Percentiles rank a stretch among this genome's conserved stretches.
Conservation (phyloP, 2,888 invertebrate species). For the Amblyteles armatorius region DNA sequence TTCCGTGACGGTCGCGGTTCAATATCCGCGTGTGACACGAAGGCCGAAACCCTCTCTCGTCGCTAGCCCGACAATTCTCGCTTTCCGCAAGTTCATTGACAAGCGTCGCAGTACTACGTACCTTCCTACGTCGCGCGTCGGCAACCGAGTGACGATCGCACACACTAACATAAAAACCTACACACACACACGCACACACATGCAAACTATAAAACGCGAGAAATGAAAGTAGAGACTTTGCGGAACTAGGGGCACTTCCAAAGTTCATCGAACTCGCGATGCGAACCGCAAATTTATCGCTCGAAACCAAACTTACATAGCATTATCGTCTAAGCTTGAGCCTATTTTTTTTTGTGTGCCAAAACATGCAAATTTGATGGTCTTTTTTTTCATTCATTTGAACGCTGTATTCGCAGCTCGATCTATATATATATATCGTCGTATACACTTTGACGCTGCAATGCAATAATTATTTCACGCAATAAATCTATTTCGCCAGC, state of each 20-base stretch:
- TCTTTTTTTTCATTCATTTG: neutral
- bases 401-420: slow-evolving; percentile 8
- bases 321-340: slow-evolving; percentile 54
- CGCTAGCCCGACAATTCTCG: slow-evolving; percentile 14
- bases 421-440: neutral
- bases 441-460: slow-evolving; percentile 13
- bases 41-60: slow-evolving; percentile 39
- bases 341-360: neutral
- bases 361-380: slow-evolving; percentile 5
- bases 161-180: neutral
- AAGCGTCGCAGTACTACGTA: slow-evolving; percentile 26
- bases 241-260: slow-evolving; percentile 9
- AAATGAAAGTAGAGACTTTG: slow-evolving; percentile 36
- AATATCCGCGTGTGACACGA: slow-evolving; percentile 63
- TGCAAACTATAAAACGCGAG: slow-evolving; percentile 21
- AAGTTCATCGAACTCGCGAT: slow-evolving; percentile 30
- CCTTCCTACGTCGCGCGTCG: neutral
- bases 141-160: neutral
- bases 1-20: slow-evolving; percentile 51
- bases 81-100: slow-evolving; percentile 59
- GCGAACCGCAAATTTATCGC: slow-evolving; percentile 57
- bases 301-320: slow-evolving; percentile 18
- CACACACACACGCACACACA: neutral
- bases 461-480: slow-evolving; percentile 57
- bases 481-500: slow-evolving; percentile 23